Conservation (phyloP, 2,797 vertebrate genomes). For the Rhodeus uyekii region DNA sequence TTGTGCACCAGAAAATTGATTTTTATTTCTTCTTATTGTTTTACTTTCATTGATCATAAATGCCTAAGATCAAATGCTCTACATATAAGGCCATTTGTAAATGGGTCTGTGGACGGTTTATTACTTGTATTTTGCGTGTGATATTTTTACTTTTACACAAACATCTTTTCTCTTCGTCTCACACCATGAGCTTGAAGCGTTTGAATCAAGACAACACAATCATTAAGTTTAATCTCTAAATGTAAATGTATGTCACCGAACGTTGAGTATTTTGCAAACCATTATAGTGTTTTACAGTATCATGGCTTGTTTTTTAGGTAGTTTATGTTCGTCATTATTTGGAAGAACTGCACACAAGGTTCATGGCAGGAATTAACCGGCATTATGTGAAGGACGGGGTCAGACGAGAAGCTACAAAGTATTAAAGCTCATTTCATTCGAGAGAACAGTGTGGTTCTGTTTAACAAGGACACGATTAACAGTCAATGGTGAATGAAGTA, state of each 20-base stretch:
- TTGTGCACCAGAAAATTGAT: too few relatives aligned
- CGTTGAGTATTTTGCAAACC: neutral
- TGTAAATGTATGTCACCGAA: neutral
- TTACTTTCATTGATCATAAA: neutral
- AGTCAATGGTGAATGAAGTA: too few relatives aligned
- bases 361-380: neutral
- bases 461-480: too few relatives aligned
- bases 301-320: too few relatives aligned
- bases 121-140: neutral
- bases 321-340: too few relatives aligned
- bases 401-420: neutral
- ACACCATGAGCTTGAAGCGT: neutral
- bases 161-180: neutral
- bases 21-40: neutral
- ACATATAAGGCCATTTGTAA: too few relatives aligned
- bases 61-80: too few relatives aligned
- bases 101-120: neutral
- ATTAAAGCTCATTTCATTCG: neutral
- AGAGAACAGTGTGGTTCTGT: too few relatives aligned
- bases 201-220: neutral
- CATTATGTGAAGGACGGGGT: neutral
- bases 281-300: too few relatives aligned
- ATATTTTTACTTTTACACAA: neutral
- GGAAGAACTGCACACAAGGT: neutral
- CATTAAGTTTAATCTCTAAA: neutral